Percentiles rank a stretch among this genome's conserved stretches.
These are phyloP conservation scores for Sebastes hubbsi DNA, from an alignment of 2,797 vertebrate species.

Conservation along the genomic window DNA sequence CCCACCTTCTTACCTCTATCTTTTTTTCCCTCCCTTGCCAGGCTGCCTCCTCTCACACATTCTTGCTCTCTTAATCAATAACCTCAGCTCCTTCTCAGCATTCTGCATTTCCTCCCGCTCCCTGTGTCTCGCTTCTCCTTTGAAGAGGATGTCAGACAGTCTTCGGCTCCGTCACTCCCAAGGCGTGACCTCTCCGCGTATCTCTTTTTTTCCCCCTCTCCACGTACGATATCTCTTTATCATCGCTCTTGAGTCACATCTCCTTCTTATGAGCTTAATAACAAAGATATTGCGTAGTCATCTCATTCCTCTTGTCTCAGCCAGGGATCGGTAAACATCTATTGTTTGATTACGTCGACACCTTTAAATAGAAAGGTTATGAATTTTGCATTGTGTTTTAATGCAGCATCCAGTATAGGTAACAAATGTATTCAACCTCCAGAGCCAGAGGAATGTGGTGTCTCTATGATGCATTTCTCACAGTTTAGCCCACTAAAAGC, in stretches of 20 bases:
- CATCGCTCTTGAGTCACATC: constrained; percentile 27
- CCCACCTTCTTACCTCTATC: constrained; percentile 54
- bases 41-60: constrained; percentile 51
- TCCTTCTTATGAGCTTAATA: constrained; percentile 8
- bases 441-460: not conserved
- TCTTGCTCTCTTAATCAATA: constrained; percentile 71
- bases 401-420: not conserved
- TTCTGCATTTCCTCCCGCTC: constrained; percentile 56
- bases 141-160: constrained; percentile 64
- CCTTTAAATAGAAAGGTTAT: constrained; percentile 14
- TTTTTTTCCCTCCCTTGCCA: constrained; percentile 30
- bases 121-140: constrained; percentile 49
- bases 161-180: constrained; percentile 47
- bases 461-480: constrained; percentile 24
- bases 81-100: constrained; percentile 53
- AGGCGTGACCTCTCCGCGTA: constrained; percentile 48
- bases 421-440: constrained; percentile 26
- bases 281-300: constrained; percentile 29
- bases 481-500: constrained; percentile 11
- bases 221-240: constrained; percentile 11
- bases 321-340: constrained; percentile 21
- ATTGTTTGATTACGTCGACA: constrained; percentile 31
- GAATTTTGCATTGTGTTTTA: constrained; percentile 9
- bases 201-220: not conserved
- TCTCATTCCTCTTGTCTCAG: constrained; percentile 6